phyloP scores from a whole-genome alignment of 2,888 invertebrate species.

The Panopea generosa region DNA sequence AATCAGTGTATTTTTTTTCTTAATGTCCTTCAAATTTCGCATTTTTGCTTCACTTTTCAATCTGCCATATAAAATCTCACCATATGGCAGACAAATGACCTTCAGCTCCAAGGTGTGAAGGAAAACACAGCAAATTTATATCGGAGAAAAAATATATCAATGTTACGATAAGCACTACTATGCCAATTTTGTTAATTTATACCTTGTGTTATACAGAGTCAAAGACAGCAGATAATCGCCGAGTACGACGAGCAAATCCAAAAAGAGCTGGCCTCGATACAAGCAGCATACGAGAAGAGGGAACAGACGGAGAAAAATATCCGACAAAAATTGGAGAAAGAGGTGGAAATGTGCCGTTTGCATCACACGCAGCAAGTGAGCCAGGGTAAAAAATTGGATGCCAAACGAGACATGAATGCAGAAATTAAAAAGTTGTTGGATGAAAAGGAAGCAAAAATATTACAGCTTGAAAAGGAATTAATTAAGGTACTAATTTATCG shows the following conservation, averaged over 20 bases:
- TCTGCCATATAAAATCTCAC: no score
- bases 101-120: no score
- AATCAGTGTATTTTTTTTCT: no score
- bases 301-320: conserved; percentile 94
- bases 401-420: conserved; percentile 59
- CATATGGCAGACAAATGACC: no score
- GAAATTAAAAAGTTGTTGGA: conserved; percentile 88
- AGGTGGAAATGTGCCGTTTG: conserved; percentile 87
- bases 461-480: conserved; percentile 79
- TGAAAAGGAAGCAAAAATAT: conserved; percentile 90
- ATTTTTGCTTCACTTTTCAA: no score
- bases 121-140: no score
- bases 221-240: conserved; percentile 85
- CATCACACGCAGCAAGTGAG: conserved; percentile 57
- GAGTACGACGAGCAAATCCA: conserved; percentile 94
- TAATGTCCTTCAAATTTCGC: no score
- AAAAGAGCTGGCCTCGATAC: conserved; percentile 92
- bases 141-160: no score
- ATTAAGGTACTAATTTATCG: conserved; percentile 68
- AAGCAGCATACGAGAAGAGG: conserved; percentile 93
- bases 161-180: no score
- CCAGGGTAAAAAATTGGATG: conserved; percentile 40
- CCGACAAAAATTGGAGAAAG: conserved; percentile 93
- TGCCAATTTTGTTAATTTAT: no score
- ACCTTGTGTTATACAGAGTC: conserved; percentile 61